These are phyloP conservation scores for Nipponacmea schrenckii DNA, from an alignment of 2,888 invertebrate genomes.

Conservation along the genomic window DNA sequence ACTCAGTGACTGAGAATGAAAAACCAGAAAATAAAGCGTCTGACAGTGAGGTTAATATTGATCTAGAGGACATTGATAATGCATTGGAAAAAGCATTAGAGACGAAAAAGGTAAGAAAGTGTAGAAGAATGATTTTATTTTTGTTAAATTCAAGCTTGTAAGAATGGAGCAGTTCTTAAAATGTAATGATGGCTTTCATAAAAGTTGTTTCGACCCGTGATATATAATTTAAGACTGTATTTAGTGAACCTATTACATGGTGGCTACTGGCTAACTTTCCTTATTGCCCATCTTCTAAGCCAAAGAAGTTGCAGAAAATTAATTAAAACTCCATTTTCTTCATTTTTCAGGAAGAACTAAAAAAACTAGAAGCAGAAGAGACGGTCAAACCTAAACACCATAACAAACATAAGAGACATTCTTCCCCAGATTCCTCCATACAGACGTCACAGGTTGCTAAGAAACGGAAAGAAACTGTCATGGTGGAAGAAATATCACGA, in stretches of 20 bases:
- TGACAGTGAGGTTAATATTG: constrained; percentile 49
- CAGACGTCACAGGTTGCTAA: background rate
- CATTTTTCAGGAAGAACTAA: constrained; percentile 32
- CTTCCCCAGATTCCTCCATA: background rate
- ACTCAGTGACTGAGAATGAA: background rate
- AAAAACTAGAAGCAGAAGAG: constrained; percentile 23
- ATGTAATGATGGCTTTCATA: no score
- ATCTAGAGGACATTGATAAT: constrained; percentile 63
- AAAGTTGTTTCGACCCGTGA: no score
- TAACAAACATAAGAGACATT: background rate
- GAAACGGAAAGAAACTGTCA: constrained; percentile 11
- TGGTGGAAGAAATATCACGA: constrained; percentile 9
- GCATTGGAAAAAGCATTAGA: constrained; percentile 62
- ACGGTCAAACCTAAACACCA: constrained; percentile 1
- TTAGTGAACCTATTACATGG: no score
- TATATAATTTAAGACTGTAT: no score
- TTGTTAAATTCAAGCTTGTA: no score
- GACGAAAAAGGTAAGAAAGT: constrained; percentile 50
- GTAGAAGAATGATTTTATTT: no score
- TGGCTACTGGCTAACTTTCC: no score
- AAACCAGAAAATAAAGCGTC: constrained; percentile 15
- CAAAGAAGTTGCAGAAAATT: no score
- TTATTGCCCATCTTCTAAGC: no score
- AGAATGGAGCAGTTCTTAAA: no score
- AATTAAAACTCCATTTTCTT: no score